These are phyloP conservation scores for Lanistes nyassanus DNA, from an alignment of 1,140 invertebrate genomes.

Conservation along the genomic window DNA sequence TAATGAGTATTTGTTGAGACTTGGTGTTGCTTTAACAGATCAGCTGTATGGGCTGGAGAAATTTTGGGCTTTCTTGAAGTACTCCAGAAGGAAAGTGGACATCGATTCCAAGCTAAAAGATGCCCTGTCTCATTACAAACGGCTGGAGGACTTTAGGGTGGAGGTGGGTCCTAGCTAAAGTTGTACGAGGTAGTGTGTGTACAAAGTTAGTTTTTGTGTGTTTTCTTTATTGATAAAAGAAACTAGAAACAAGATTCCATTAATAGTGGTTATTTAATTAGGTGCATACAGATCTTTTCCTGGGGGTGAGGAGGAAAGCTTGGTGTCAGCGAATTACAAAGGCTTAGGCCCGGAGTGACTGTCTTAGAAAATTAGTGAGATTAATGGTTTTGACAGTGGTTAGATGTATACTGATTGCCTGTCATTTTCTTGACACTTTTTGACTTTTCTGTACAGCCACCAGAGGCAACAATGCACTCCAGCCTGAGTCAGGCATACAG, in stretches of 20 bases:
- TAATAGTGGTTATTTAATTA: too few species aligned
- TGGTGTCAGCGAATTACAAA: too few species aligned
- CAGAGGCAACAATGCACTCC: slow-evolving; percentile 17
- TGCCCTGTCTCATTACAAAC: slow-evolving; percentile 89
- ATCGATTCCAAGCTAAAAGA: slow-evolving; percentile 84
- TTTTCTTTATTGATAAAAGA: background rate
- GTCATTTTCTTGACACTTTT: too few species aligned
- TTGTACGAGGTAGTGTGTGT: too few species aligned
- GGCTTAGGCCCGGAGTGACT: too few species aligned
- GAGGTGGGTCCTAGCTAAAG: slow-evolving; percentile 46
- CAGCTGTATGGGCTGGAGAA: slow-evolving; percentile 98
- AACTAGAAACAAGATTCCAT: too few species aligned
- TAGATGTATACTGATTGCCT: too few species aligned
- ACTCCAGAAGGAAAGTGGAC: slow-evolving; percentile 71
- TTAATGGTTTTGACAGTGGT: too few species aligned
- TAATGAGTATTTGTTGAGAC: background rate
- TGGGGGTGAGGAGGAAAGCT: too few species aligned
- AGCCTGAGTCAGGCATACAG: slow-evolving; percentile 12
- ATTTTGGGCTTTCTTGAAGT: slow-evolving; percentile 97
- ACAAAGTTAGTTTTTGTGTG: too few species aligned
- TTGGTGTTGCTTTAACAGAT: slow-evolving; percentile 72
- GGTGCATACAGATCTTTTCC: too few species aligned
- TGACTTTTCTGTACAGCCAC: slow-evolving; percentile 8
- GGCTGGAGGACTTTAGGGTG: slow-evolving; percentile 87
- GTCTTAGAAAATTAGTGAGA: too few species aligned